Evolutionary conservation across 2,888 invertebrate species (phyloP), one percentile per base, ranked within the genome.

Genomic region (Amblyteles armatorius): DNA sequence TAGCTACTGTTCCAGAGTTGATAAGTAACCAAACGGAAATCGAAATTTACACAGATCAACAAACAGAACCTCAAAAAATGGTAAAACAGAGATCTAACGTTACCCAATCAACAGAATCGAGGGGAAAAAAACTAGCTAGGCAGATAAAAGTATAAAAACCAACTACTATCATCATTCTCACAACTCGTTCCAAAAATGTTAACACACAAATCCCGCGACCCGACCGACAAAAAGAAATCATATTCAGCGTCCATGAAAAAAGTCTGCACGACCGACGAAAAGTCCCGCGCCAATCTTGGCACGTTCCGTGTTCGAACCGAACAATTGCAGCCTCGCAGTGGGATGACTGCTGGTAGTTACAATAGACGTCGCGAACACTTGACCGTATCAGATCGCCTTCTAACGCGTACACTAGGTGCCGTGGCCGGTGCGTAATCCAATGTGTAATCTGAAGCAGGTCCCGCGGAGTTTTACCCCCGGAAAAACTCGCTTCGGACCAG

Each of bases 381-480:
- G 87, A 88, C 88, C 88, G 85, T 88, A 81, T 72, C 79, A 67
- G 82, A 86, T 88, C 48, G 72, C 72, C 52, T 77, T 85, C 55
- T 60, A 85, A 71, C 67, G 78, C 60, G 22, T 11, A 60, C 26
- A 29, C 68, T 33, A 48, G 57, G 60, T 72, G 57, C 40, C 50
- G 63, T 84, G 79, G 86, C 88, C 83, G 88, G 89, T 90, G 90
- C 84, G 89, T 93, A 93, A 94, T 94, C 92, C 91, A 86, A 87
- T 89, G 92, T 92, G 91, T 92, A 93, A 94, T 92, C 89, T 88
- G 60, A 40, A 74, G 91, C 93, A 93, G 93, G 93, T 93, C 88
- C 89, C 86, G 82, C 80, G 84, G 36, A 69, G 78, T 16, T 69
- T 29, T 29, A 65, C n/a, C 65, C 57, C 50, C 13, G n/a, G 69